Conservation (phyloP, 1,140 invertebrate genomes). For the Arctopsyche grandis region DNA sequence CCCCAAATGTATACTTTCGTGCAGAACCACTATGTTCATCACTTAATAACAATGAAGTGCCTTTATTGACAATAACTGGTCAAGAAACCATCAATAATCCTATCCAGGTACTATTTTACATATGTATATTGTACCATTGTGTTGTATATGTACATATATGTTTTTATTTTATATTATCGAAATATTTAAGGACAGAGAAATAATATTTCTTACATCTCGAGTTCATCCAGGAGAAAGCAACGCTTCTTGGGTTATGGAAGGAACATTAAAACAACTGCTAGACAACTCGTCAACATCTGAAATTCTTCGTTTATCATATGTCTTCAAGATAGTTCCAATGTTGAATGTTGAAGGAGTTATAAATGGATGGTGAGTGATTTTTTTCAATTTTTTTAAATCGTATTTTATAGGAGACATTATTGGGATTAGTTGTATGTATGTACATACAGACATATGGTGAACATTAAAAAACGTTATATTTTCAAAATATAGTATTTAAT, state of each 20-base stretch:
- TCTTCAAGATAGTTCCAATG: slow-evolving; percentile 91
- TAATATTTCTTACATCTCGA: slow-evolving; percentile 81
- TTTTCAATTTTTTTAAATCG: slow-evolving; percentile 18
- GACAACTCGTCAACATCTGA: slow-evolving; percentile 68
- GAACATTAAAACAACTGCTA: slow-evolving; percentile 77
- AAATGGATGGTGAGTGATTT: slow-evolving; percentile 82
- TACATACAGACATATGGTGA: no score
- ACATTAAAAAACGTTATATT: slow-evolving; percentile 20
- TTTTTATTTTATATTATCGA: slow-evolving; percentile 23
- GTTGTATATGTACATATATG: not conserved
- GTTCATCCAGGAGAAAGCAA: slow-evolving; percentile 93
- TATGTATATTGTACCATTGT: no score
- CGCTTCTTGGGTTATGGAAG: slow-evolving; percentile 90
- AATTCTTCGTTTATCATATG: slow-evolving; percentile 75
- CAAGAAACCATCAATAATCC: slow-evolving; percentile 68
- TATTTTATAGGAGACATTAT: not conserved
- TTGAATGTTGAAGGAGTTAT: slow-evolving; percentile 89
- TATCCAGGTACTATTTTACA: slow-evolving; percentile 63
- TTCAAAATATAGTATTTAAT: slow-evolving; percentile 48
- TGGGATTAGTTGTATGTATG: no score
- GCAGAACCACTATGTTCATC: slow-evolving; percentile 78
- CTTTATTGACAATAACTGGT: slow-evolving; percentile 83
- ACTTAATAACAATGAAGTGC: slow-evolving; percentile 80
- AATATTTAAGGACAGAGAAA: slow-evolving; percentile 69
- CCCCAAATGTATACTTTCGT: slow-evolving; percentile 66